Base-by-base conservation (phyloP, 2,888 invertebrate species). In the Stenchaetothrips biformis region DNA sequence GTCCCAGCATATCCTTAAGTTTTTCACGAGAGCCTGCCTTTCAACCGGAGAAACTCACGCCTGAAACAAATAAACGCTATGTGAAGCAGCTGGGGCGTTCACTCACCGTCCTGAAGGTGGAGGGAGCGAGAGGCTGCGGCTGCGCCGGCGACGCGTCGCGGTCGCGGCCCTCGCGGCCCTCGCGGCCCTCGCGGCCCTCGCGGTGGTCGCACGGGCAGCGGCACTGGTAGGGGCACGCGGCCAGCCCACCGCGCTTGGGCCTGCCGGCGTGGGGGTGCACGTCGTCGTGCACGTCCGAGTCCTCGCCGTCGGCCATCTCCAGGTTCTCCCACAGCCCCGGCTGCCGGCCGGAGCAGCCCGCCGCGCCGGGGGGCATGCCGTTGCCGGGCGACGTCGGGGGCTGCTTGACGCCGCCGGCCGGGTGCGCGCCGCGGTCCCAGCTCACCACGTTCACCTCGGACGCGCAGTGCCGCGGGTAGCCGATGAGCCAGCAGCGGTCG, bases 121-220 rank as follows among this genome's bases (percentile, higher is more conserved):
- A 2, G 37, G 37, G 37, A 4, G 18, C 59, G 13, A 59, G 59
- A 4, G 59, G 18, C 59, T 59, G 59, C 59, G 18, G 18, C 59
- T 16, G 59, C 37, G 37, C 37, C 2, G 37, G 2, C 37, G 37
- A 37, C 2, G 37, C 37, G 67, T 37, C 37, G 2, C 37, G 1
- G 67, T 21, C 21, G 25, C 67, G 25, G 25, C 11, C 37, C 37
- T 37, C 37, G 37, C 67, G 25, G 25, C 11, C 21, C 53, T 74
- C 67, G 21, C 67, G 67, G 67, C 11, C 37, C 37, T 37, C 37
- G 37, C 67, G 25, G 25, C 11, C 21, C 53, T 74, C 67, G 21
- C 67, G 67, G 67, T 74, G 67, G 67, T 74, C 67, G 67, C 67
- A 74, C 25, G 67, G 67, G 67, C 67, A 74, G 67, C 67, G 67